Evolutionary conservation across 2,797 vertebrate species (phyloP), one percentile per base, ranked within the genome.

Genomic region (Falco berigora): DNA sequence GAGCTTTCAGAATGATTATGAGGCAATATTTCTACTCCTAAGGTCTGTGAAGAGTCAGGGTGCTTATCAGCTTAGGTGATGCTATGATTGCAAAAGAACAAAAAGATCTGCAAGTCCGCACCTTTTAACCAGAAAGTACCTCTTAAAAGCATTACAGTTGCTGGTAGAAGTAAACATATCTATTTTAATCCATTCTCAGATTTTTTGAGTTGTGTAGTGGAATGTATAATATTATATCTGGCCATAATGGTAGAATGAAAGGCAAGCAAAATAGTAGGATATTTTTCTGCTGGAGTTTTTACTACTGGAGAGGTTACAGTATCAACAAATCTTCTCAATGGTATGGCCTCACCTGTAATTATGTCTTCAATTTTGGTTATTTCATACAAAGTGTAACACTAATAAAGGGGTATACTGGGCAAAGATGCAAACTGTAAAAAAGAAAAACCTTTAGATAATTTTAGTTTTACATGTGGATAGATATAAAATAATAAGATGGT

Each of bases 1-100:
- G 88, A 87, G 62, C 62, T 92, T 92, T 92, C 78, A 88, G 44
- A 88, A 92, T 52, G 50, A 86, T 96, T 90, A 92, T 38, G 62
- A 93, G 52, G 40, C 24, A 11, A 12, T 91, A 88, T 93, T 95
- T 95, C 74, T 82, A n/a, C 34, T 83, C 66, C 36, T 40, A 28
- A 81, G 44, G 38, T 81, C 59, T 86, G 38, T 30, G 78, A 42
- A 42, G 32, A 94, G 38, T 85, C 91, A 91, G 86, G 55, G 42
- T 92, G 25, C 40, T 90, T 86, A 91, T 87, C 71, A 88, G 74
- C 40, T 73, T 64, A 81, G 81, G 53, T 62, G 88, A 66, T 74
- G 47, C 52, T 78, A 15, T 61, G 52, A 81, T 73, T 90, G 79
- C 78, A 83, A 88, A 92, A 93, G 83, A 92, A 59, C 38, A 72